These are phyloP conservation scores for Montipora capricornis DNA, from an alignment of 64 coral and sea anemone species.

Conservation along the genomic window DNA sequence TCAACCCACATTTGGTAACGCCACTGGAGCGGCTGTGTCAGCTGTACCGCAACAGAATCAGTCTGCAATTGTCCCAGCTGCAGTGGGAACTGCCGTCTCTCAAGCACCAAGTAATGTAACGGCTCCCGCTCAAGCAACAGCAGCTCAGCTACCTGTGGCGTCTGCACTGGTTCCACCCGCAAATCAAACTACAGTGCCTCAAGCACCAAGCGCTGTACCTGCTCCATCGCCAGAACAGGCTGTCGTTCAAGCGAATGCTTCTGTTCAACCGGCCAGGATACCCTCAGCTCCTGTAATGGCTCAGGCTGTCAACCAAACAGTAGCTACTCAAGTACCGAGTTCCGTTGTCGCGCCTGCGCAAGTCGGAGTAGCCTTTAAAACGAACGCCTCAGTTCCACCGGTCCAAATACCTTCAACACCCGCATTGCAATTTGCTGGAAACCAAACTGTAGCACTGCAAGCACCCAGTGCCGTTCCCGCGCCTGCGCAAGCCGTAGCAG, in stretches of 20 bases:
- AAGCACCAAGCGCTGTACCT: background rate
- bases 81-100: background rate
- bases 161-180: background rate
- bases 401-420: background rate
- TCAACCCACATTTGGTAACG: background rate
- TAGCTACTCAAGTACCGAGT: background rate
- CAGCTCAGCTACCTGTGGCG: background rate
- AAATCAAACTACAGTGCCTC: slow-evolving; percentile 6
- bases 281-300: background rate
- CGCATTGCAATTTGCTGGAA: no score
- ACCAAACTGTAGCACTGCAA: background rate
- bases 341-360: background rate
- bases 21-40: background rate
- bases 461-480: background rate
- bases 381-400: background rate
- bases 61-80: background rate
- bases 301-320: background rate
- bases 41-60: background rate
- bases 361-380: background rate
- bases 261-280: background rate
- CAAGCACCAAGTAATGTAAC: background rate
- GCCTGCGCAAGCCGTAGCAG: slow-evolving; percentile 22
- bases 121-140: no score
- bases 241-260: background rate
- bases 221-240: background rate